Conservation (phyloP, 2,888 invertebrate species). For the Eilema griseolum region DNA sequence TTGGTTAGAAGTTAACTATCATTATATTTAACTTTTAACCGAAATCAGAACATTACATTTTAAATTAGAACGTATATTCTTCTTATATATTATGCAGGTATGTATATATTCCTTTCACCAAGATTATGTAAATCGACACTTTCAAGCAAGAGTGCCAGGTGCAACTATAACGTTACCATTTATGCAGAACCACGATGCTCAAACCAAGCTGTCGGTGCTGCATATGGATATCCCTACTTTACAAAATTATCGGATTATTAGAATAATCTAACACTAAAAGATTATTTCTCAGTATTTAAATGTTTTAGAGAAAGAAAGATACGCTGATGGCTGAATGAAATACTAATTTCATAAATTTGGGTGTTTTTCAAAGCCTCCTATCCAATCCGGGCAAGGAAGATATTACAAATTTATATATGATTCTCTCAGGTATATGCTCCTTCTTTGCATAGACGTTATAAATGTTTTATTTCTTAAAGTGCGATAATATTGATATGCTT, state of each 20-base stretch:
- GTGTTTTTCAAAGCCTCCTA: no score
- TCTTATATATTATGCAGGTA: not conserved
- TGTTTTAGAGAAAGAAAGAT: not conserved
- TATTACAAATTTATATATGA: no score
- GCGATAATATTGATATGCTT: no score
- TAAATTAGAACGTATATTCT: not conserved
- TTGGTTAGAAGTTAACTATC: no score
- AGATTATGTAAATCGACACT: constrained; percentile 3
- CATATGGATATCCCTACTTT: not conserved
- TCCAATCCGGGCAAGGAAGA: no score
- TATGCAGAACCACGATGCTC: constrained; percentile 9
- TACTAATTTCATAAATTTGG: no score
- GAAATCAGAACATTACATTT: no score
- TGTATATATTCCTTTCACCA: not conserved
- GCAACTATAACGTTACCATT: constrained; percentile 2
- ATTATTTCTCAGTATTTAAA: not conserved
- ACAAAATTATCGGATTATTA: not conserved
- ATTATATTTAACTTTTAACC: no score
- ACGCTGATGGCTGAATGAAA: no score
- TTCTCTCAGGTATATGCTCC: no score
- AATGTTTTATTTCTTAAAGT: no score
- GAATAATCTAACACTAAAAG: not conserved
- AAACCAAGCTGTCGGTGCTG: not conserved
- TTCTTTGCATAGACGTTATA: no score
- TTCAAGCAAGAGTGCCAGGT: not conserved